Base-by-base conservation (phyloP, 1,140 invertebrate genomes). In the Lasioglossum baleicum region DNA sequence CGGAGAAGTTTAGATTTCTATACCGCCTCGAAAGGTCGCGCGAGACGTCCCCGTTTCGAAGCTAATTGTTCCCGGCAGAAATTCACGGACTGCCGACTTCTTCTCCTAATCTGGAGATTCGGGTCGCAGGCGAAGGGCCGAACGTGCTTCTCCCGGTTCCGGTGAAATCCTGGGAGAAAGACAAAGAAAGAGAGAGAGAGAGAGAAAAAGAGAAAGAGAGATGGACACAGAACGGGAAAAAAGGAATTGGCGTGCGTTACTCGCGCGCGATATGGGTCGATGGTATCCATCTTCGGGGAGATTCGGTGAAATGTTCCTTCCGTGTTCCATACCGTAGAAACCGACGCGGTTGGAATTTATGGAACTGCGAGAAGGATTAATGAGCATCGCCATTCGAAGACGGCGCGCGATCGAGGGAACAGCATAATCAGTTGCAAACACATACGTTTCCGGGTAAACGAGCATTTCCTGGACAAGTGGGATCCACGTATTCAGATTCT, bases 21-120 rank as follows among this genome's bases (percentile, higher is more conserved):
- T 65, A 48, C 61, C 61, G 20, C n/a, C 2, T 15, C 22, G 0
- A 35, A 51, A 64, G 56, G 56, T 58, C 20, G 20, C 56, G 56
- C 20, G 20, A 8, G 56, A 6, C 20, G 51, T 13, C 20, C 22
- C 3, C 56, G 60, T 73, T 35, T 51, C 31, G 13, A 68, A 60
- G 26, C 20, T 72, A 67, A 67, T 80, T 60, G 70, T 51, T 60
- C 20, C 26, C 22, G n/a, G n/a, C 48, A 17, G 68, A 20, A 42
- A 79, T 73, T 66, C 75, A 53, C 67, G 56, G 15, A 6, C 26
- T 20, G 22, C 4, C 48, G 70, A 68, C 68, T 61, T 75, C 68
- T 61, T 75, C 51, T 44, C 71, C 63, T 44, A 53, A 73, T 79
- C 64, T 22, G 76, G 76, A 48, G 35, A 79, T 58, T 53, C 64